phyloP scores from a whole-genome alignment of 2,797 vertebrate species.

The Peromyscus melanophrys region DNA sequence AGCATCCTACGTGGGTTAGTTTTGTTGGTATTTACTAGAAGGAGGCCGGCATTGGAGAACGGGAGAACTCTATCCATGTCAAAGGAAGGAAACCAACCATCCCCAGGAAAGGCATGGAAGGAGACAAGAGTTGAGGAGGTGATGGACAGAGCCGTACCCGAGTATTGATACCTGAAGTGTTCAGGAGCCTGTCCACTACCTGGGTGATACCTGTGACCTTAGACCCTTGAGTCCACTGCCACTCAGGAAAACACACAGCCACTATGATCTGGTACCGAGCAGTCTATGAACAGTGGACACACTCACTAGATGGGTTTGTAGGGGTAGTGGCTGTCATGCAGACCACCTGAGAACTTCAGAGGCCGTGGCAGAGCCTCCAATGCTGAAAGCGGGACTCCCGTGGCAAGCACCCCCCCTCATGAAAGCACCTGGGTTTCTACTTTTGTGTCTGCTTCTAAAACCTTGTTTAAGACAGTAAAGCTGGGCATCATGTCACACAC shows the following conservation, averaged over 20 bases:
- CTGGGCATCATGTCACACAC: background rate
- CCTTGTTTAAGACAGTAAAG: background rate
- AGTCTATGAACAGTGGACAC: background rate
- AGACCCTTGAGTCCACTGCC: background rate
- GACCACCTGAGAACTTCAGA: background rate
- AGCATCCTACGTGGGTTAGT: background rate
- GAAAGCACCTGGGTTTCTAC: background rate
- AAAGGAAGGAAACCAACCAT: background rate
- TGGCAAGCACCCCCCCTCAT: background rate
- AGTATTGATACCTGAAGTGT: background rate
- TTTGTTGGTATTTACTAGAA: background rate
- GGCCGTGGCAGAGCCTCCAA: background rate
- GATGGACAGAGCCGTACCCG: background rate
- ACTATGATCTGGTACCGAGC: background rate
- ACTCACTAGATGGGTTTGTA: background rate
- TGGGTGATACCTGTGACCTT: background rate
- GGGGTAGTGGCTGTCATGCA: background rate
- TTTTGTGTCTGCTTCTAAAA: background rate
- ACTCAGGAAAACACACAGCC: background rate
- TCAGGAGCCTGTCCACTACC: background rate
- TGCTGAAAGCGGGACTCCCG: rapidly evolving
- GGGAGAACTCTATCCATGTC: background rate
- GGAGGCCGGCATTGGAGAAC: background rate
- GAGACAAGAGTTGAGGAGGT: background rate
- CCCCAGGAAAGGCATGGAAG: background rate